Evolutionary conservation across 2,888 invertebrate species (phyloP), one percentile per base, ranked within the genome.

Genomic region (Stenchaetothrips biformis): DNA sequence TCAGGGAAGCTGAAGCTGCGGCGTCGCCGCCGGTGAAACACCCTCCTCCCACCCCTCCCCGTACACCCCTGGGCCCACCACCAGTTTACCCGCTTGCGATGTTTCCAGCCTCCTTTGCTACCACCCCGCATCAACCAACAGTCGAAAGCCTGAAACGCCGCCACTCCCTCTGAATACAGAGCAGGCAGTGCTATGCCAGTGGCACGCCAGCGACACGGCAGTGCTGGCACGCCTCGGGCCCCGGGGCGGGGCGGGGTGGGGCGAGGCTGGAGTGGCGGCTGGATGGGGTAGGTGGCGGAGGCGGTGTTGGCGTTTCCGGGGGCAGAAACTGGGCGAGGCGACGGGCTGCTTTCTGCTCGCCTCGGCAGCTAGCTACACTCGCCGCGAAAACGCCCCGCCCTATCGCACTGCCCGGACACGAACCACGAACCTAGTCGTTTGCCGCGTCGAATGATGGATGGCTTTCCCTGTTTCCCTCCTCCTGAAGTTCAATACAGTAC

Each of bases 31-130:
- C 25, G 67, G 21, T 25, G 67, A 25, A 74, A 74, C 67, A 74
- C 67, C 67, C 67, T 74, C 67, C 67, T 21, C 21, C 21, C 1
- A 11, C 25, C 67, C 25, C 1, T 25, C 25, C 21, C 67, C 67
- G 67, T 25, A 67, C 37, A 37, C 2, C 37, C 37, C 37, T 37
- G 37, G 37, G 37, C 37, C 37, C 53, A 18, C 53, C 67, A 25
- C 67, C 67, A 74, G 67, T 74, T 74, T 74, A 74, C 67, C 25
- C 67, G 67, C 67, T 74, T 74, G 67, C 67, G 67, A 74, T 74
- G 67, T 74, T 74, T 74, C 67, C 67, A 74, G 67, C 67, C 67
- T 74, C 67, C 67, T 74, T 74, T 74, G 67, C 67, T 25, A 74
- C 67, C 67, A 25, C 21, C 67, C 67, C 67, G 67, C 67, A 74